A percentile compares a stretch with the other conserved stretches of the same genome.
phyloP scores from a whole-genome alignment of 2,113 vertebrate genomes.

The Stegostoma tigrinum region DNA sequence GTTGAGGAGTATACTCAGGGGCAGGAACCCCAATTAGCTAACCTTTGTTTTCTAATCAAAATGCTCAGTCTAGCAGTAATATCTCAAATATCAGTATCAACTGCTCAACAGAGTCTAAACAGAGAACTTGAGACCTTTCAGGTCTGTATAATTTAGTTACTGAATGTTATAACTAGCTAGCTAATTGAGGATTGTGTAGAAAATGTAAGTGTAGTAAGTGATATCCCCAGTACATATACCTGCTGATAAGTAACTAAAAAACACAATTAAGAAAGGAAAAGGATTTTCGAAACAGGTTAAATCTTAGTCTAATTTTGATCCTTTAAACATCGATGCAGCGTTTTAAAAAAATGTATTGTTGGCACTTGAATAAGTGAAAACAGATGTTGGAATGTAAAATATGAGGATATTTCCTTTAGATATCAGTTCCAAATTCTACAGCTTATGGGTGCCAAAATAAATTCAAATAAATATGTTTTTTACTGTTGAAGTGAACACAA shows the following conservation, averaged over 20 bases:
- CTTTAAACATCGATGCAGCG: background rate
- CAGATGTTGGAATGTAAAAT: conserved; percentile 20
- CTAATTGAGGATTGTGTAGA: background rate
- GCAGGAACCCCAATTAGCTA: background rate
- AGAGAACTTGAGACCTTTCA: background rate
- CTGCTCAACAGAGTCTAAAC: background rate
- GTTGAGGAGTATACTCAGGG: background rate
- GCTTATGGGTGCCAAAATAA: background rate
- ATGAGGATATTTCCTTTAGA: background rate
- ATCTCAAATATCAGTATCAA: background rate
- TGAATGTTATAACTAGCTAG: background rate
- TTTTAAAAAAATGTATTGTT: background rate
- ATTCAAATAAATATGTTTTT: background rate
- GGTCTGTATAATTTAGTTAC: background rate
- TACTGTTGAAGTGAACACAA: background rate
- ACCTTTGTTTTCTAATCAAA: background rate
- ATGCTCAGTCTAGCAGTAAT: background rate
- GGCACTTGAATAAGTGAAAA: background rate
- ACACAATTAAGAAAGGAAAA: background rate
- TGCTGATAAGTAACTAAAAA: background rate
- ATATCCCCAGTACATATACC: too few relatives aligned
- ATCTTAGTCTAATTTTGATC: background rate
- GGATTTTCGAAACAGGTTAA: too few relatives aligned
- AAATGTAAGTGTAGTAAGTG: background rate
- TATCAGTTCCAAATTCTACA: background rate